Evolutionary conservation across 92 coral and sea anemone genomes (phyloP).

Genomic region (Zoanthus sociatus): DNA sequence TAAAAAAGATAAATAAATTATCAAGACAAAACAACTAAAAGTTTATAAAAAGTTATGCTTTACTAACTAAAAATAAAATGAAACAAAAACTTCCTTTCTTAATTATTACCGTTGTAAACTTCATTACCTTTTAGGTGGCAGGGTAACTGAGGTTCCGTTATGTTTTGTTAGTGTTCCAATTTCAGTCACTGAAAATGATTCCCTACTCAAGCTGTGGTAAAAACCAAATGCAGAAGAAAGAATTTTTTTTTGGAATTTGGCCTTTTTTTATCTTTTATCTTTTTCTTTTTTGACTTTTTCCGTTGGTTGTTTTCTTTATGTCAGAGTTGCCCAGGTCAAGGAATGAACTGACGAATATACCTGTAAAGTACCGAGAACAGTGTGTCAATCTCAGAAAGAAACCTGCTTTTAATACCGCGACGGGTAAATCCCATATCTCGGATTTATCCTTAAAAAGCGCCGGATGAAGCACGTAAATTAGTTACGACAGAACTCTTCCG

Average conservation of each 20-base stretch:
- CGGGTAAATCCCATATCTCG: conserved; percentile 9
- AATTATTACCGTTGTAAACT: too few species aligned
- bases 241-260: neutral
- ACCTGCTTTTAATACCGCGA: conserved; percentile 16
- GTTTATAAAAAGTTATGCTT: too few species aligned
- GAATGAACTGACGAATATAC: neutral
- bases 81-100: too few species aligned
- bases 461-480: conserved; percentile 28
- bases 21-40: too few species aligned
- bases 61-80: too few species aligned
- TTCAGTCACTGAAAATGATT: too few species aligned
- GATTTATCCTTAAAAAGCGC: conserved; percentile 24
- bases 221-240: neutral
- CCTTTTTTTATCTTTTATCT: neutral
- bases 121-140: too few species aligned
- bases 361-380: neutral
- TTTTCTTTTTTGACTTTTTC: neutral
- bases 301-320: neutral
- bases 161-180: too few species aligned
- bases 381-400: neutral
- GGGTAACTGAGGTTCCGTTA: too few species aligned
- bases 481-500: conserved; percentile 49
- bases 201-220: too few species aligned
- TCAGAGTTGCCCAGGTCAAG: neutral
- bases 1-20: too few species aligned